phyloP scores from a whole-genome alignment of 2,797 vertebrate genomes.

The Aselliscus stoliczkanus region DNA sequence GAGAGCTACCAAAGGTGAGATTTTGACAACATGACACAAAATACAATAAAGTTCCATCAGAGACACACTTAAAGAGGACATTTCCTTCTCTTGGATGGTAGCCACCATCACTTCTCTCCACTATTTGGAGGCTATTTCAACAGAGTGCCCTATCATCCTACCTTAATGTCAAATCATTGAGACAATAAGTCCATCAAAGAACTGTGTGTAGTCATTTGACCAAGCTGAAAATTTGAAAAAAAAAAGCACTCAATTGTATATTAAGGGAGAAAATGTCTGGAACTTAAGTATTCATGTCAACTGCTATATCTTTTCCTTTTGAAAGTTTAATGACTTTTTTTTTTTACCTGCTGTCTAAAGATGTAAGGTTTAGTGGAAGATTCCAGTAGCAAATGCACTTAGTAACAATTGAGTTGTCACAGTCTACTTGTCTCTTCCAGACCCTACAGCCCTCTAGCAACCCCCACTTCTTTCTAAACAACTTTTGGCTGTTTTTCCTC shows the following conservation, averaged over 20 bases:
- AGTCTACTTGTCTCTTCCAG: background rate
- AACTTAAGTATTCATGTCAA: background rate
- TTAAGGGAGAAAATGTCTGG: background rate
- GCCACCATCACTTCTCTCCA: background rate
- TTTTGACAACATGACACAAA: background rate
- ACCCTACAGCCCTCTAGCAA: background rate
- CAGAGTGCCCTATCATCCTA: background rate
- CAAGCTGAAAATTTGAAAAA: background rate
- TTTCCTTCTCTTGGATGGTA: background rate
- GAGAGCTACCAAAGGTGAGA: background rate
- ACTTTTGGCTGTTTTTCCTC: background rate
- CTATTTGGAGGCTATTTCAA: background rate
- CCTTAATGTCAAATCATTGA: background rate
- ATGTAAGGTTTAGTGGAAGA: background rate
- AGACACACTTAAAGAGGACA: background rate
- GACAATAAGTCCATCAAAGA: background rate
- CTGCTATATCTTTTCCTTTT: background rate
- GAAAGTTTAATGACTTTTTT: background rate
- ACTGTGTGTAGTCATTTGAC: background rate
- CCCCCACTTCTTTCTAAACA: background rate
- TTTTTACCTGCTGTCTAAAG: background rate
- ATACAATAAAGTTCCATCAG: background rate
- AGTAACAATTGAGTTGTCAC: background rate
- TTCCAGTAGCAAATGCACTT: background rate
- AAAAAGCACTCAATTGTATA: background rate